Evolutionary conservation across 2,888 invertebrate species (phyloP), one percentile per base, ranked within the genome.

Genomic region (Eupeodes latifasciatus): DNA sequence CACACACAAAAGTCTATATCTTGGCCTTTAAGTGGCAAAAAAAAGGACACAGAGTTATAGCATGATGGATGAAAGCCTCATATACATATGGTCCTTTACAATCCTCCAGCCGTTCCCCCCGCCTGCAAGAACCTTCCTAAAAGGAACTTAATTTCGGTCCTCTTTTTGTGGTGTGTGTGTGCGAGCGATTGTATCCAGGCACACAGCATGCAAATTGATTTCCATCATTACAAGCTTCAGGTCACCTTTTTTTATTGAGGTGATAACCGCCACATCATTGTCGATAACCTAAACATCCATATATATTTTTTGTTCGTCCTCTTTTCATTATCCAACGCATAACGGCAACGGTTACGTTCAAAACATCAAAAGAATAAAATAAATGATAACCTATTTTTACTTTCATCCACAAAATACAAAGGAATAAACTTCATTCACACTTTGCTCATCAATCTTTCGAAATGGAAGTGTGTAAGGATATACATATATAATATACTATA

Each of bases 341-440:
- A n/a, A 19, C 40, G 11, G 12, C 19, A 27, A 12, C 27, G 34
- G 51, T 61, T 51, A 3, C 14, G 75, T 67, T 51, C 19, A 75
- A 78, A 62, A 61, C 69, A 64, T 64, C 64, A 71, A 71, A 71
- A 49, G 59, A 71, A 76, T 72, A 75, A 87, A 87, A 87, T 83
- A 83, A 87, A 87, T 87, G 87, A 72, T 80, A 77, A 67, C 76
- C 87, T 72, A 83, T 87, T 87, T 82, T 81, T 83, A 79, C 80
- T 80, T 72, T 83, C 83, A 36, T 71, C 83, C 79, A 80, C 53
- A 67, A 66, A 72, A 83, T 83, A 87, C 72, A 83, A 83, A 69
- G 82, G 36, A 75, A 74, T 49, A 61, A 62, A 78, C 77, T 64
- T 51, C 40, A 66, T 59, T 69, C 77, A 81, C 85, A 57, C 49